These are phyloP conservation scores for Cosmorhoe ocellata DNA, from an alignment of 2,888 invertebrate species.

Conservation along the genomic window DNA sequence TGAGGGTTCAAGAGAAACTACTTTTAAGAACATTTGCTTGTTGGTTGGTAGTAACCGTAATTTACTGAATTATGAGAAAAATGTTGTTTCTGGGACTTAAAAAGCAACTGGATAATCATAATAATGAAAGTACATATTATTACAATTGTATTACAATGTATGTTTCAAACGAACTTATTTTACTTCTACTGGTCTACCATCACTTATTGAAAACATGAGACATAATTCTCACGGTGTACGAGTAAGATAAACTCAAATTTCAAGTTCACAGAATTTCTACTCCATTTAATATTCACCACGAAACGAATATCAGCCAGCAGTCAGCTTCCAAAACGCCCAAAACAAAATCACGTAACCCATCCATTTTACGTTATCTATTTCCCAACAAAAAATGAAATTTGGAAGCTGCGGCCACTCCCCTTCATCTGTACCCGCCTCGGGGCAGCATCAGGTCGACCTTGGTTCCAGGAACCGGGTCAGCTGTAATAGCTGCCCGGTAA, in stretches of 20 bases:
- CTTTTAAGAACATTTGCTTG: constrained; percentile 38
- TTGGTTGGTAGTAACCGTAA: constrained; percentile 39
- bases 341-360: constrained; percentile 25
- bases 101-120: not conserved
- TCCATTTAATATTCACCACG: constrained; percentile 7
- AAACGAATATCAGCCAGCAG: constrained; percentile 25
- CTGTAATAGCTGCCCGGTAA: constrained; percentile 57
- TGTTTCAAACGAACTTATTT: no score
- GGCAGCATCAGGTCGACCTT: constrained; percentile 57
- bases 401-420: constrained; percentile 54
- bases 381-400: constrained; percentile 50
- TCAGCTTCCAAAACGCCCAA: constrained; percentile 33
- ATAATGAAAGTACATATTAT: no score
- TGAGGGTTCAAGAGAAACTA: constrained; percentile 35
- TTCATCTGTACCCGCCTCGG: constrained; percentile 56
- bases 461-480: constrained; percentile 65
- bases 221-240: no score
- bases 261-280: no score
- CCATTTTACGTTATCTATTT: constrained; percentile 25
- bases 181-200: no score
- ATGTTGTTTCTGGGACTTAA: constrained; percentile 1
- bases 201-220: no score
- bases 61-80: constrained; percentile 39
- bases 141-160: no score
- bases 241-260: no score